These are phyloP conservation scores for Oreonectes daqikongensis DNA, from an alignment of 2,797 vertebrate genomes.

Conservation along the genomic window DNA sequence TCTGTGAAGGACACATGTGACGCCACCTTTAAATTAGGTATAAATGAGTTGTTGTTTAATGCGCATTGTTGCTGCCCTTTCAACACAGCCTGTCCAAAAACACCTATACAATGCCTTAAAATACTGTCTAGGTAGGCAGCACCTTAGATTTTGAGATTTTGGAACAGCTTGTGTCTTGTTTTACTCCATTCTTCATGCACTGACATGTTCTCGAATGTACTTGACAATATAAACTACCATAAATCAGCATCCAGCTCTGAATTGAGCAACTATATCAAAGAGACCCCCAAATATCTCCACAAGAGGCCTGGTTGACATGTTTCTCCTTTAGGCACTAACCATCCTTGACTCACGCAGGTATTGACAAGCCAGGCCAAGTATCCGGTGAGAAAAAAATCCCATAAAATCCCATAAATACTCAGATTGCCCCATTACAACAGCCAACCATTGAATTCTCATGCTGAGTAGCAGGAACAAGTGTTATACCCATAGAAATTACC, in stretches of 20 bases:
- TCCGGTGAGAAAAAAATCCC: constrained; percentile 27
- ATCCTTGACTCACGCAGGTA: constrained; percentile 37
- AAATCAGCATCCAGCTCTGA: background rate
- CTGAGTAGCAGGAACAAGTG: constrained; percentile 36
- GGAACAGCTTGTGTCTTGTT: background rate
- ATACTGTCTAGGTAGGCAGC: background rate
- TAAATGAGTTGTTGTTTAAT: background rate
- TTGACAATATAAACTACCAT: background rate
- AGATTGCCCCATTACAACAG: constrained; percentile 20
- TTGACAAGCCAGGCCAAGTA: constrained; percentile 38
- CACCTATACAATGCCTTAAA: background rate
- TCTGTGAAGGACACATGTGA: background rate
- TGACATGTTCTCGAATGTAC: background rate
- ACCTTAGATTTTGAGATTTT: background rate
- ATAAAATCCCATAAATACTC: constrained; percentile 19
- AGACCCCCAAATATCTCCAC: background rate
- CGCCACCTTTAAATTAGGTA: background rate
- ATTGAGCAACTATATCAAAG: background rate
- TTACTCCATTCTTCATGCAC: background rate
- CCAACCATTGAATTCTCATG: constrained; percentile 3
- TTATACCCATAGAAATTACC: constrained; percentile 40
- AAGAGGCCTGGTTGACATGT: constrained; percentile 11
- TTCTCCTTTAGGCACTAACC: constrained; percentile 12
- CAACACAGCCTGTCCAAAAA: background rate
- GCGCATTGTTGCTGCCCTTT: background rate